Evolutionary conservation across 2,797 vertebrate species (phyloP), one percentile per base, ranked within the genome.

Genomic region (Platyrinchus mystaceus): DNA sequence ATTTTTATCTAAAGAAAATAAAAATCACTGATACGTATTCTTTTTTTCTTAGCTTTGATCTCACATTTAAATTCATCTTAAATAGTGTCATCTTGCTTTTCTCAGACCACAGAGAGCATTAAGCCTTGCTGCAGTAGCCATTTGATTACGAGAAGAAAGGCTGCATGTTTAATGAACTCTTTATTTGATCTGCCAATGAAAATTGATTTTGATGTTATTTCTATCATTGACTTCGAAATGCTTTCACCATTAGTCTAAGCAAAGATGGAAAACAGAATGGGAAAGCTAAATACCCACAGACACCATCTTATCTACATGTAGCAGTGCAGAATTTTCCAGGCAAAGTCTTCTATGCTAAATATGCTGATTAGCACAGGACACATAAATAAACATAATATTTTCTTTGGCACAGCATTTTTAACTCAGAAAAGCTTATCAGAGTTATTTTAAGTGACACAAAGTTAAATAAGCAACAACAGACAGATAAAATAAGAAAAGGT

Each of bases 11-110:
- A 75, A 94, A 55, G 23, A 89, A 81, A 89, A 95, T 43, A 92
- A 77, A 82, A 67, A 70, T 39, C 10, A 59, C 8, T 86, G 66
- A 7, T 9, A 81, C 37, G 8, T 37, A 34, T 68, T 76, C 64
- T 73, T 92, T 84, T 18, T 64, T 91, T 94, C 71, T 83, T 89
- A 60, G 43, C 93, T 97, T 97, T 93, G 93, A 97, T 93, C 34
- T 95, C 67, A 47, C n/a, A 93, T 94, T 94, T 79, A 89, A 94
- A 95, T 94, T 95, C 63, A 32, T 90, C 79, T 82, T 47, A 84
- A 74, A 66, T 21, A 91, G 78, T 36, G n/a, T 28, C 87, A 73
- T 94, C 37, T 64, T 93, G 63, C 71, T 91, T 94, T 95, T 66
- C 77, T 91, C 83, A 91, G 64, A 75, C 71, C 76, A 82, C 69